These are phyloP conservation scores for Autographa pulchrina DNA, from an alignment of 2,888 invertebrate species.

Conservation along the genomic window DNA sequence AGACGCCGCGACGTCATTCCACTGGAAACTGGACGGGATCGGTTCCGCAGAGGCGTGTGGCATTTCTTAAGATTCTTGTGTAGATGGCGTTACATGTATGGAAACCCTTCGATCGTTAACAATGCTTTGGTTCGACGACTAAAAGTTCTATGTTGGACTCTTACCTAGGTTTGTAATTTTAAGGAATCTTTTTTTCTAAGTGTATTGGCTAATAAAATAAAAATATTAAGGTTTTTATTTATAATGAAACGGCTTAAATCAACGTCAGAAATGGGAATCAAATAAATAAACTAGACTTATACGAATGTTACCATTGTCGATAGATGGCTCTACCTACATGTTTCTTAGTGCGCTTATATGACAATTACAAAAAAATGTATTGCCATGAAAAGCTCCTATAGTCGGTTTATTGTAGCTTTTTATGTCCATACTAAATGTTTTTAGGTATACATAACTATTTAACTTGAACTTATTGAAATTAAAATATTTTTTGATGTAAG, in stretches of 20 bases:
- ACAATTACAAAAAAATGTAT: too few species aligned
- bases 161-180: not conserved
- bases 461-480: too few species aligned
- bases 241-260: not conserved
- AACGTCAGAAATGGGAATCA: not conserved
- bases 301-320: not conserved
- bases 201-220: too few species aligned
- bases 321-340: slow-evolving; percentile 61
- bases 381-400: too few species aligned
- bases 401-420: too few species aligned
- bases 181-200: not conserved
- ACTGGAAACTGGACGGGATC: slow-evolving; percentile 29
- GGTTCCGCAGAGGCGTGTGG: slow-evolving; percentile 23
- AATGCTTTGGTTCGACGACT: slow-evolving; percentile 3
- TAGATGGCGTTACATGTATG: slow-evolving; percentile 64
- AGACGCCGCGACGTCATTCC: slow-evolving; percentile 41
- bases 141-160: not conserved
- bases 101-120: slow-evolving; percentile 16
- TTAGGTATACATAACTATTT: too few species aligned
- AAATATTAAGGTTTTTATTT: not conserved
- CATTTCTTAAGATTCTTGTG: slow-evolving; percentile 44
- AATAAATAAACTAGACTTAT: not conserved
- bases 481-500: too few species aligned
- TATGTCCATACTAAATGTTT: too few species aligned
- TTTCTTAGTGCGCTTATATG: slow-evolving; percentile 18